phyloP scores from a whole-genome alignment of 2,888 invertebrate species.

The Melinaea marsaeus region DNA sequence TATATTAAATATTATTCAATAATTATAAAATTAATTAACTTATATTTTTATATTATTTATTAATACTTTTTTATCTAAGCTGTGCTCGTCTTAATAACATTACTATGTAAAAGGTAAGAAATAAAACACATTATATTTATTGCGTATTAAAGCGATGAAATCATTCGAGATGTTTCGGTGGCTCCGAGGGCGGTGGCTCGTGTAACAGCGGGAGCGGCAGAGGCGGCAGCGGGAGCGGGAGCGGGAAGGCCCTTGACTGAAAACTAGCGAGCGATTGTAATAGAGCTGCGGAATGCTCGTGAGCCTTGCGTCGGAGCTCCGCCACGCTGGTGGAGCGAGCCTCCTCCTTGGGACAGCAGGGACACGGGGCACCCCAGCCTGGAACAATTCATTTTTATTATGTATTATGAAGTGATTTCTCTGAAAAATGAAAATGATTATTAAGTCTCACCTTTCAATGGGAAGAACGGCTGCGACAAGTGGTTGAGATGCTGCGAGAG shows the following conservation, averaged over 20 bases:
- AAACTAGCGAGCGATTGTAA: slow-evolving; percentile 84
- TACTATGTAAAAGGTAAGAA: not conserved
- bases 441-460: slow-evolving; percentile 82
- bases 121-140: not conserved
- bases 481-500: slow-evolving; percentile 78
- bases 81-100: slow-evolving; percentile 1
- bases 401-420: too few relatives aligned
- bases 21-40: too few relatives aligned
- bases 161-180: slow-evolving; percentile 61
- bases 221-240: slow-evolving; percentile 62
- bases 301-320: slow-evolving; percentile 93
- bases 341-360: slow-evolving; percentile 86
- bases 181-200: slow-evolving; percentile 46
- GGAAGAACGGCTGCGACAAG: slow-evolving; percentile 90
- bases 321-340: slow-evolving; percentile 92
- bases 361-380: slow-evolving; percentile 88
- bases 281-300: slow-evolving; percentile 95
- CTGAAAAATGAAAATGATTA: too few relatives aligned
- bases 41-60: not conserved
- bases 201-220: slow-evolving; percentile 53
- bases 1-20: too few relatives aligned
- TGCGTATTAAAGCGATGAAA: slow-evolving; percentile 5
- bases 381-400: slow-evolving; percentile 1
- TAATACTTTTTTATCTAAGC: slow-evolving; percentile 1
- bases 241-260: slow-evolving; percentile 78